phyloP scores from a whole-genome alignment of 2,888 invertebrate genomes.

The Drosophila merina region DNA sequence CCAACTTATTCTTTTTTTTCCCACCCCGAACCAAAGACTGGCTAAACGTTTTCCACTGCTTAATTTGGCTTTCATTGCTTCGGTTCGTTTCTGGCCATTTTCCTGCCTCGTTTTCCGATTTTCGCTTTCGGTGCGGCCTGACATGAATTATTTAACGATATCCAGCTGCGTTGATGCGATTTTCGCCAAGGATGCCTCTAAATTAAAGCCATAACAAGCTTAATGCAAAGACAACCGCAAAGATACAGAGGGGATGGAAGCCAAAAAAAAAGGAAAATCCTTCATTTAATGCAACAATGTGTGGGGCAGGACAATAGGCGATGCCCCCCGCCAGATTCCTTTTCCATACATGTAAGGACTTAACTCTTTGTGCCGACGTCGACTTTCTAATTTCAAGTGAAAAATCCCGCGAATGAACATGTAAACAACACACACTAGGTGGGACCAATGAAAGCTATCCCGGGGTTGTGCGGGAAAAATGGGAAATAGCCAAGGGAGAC shows the following conservation, averaged over 20 bases:
- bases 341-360: constrained; percentile 55
- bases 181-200: constrained; percentile 64
- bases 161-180: constrained; percentile 79
- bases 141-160: constrained; percentile 80
- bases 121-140: constrained; percentile 52
- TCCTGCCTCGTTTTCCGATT: constrained; percentile 23
- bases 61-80: constrained; percentile 80
- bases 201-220: constrained; percentile 77
- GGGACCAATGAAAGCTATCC: constrained; percentile 38
- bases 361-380: constrained; percentile 70
- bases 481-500: background rate
- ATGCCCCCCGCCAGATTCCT: constrained; percentile 12
- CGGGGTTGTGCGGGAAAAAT: background rate
- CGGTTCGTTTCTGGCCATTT: constrained; percentile 53
- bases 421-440: constrained; percentile 72
- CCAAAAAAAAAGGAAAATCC: constrained; percentile 49
- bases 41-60: constrained; percentile 76
- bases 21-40: constrained; percentile 9
- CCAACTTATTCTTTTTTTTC: constrained; percentile 17
- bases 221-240: constrained; percentile 68
- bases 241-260: constrained; percentile 4
- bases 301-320: constrained; percentile 29
- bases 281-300: constrained; percentile 74
- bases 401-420: constrained; percentile 79
- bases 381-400: constrained; percentile 79